Percentiles rank a stretch among this genome's conserved stretches.
Evolutionary conservation across 2,888 invertebrate genomes (phyloP).

Genomic region (Apeira syringaria): DNA sequence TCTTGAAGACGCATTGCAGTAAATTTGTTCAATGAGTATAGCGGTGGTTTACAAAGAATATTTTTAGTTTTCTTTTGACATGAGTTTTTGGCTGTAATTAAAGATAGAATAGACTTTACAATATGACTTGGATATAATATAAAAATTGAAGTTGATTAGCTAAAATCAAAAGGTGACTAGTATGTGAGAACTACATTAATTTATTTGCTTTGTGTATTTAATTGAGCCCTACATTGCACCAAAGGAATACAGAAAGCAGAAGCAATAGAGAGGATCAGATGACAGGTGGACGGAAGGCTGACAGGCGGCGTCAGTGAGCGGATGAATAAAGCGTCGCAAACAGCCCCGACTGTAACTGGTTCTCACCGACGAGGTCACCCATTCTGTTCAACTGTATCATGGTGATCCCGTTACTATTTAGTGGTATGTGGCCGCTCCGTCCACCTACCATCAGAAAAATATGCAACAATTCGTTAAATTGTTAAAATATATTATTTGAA

Average conservation of each 20-base stretch:
- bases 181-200: no score
- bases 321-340: slow-evolving; percentile 42
- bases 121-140: no score
- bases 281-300: slow-evolving; percentile 78
- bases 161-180: no score
- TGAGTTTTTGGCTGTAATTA: no score
- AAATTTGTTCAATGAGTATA: no score
- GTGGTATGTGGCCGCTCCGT: slow-evolving; percentile 63
- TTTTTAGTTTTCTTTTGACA: no score
- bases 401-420: slow-evolving; percentile 60
- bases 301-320: slow-evolving; percentile 57
- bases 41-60: no score
- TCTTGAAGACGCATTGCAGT: no score
- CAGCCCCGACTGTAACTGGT: slow-evolving; percentile 34
- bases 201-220: no score
- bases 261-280: slow-evolving; percentile 49
- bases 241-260: slow-evolving; percentile 28
- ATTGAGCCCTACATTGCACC: not conserved
- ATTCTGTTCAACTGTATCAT: slow-evolving; percentile 74
- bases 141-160: no score
- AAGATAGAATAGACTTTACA: no score
- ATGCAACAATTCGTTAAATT: slow-evolving; percentile 4
- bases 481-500: no score
- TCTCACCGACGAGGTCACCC: slow-evolving; percentile 77
- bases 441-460: slow-evolving; percentile 75